Conservation (phyloP, 2,888 invertebrate species). For the Melinopterus prodromus region DNA sequence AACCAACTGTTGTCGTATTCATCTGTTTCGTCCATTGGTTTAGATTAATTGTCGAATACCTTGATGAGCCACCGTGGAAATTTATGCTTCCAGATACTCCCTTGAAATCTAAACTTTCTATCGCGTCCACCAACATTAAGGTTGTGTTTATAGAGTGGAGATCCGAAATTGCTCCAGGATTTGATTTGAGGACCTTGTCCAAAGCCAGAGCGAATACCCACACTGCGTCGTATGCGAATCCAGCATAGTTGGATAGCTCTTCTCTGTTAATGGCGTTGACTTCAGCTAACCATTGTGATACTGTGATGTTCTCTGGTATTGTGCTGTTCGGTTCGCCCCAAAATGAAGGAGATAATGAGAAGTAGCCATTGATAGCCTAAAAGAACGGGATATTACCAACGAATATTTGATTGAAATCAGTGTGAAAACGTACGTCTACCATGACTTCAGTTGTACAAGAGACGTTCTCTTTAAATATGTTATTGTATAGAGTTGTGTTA, state of each 20-base stretch:
- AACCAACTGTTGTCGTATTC: conserved; percentile 64
- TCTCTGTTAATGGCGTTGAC: conserved; percentile 51
- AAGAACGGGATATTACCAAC: conserved; percentile 21
- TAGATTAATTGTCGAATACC: conserved; percentile 69
- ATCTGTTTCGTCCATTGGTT: conserved; percentile 66
- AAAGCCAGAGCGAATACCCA: conserved; percentile 82
- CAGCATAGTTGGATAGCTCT: conserved; percentile 69
- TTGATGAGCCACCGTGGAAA: conserved; percentile 74
- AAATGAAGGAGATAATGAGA: conserved; percentile 73
- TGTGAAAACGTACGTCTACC: conserved; percentile 58
- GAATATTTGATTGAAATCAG: background rate
- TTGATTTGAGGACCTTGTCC: conserved; percentile 68
- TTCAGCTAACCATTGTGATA: conserved; percentile 68
- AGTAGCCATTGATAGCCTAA: conserved; percentile 76
- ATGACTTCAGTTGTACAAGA: conserved; percentile 71
- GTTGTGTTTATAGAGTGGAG: conserved; percentile 64
- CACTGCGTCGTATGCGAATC: conserved; percentile 83
- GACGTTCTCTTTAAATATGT: conserved; percentile 55
- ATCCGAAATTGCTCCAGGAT: conserved; percentile 66
- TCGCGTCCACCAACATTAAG: conserved; percentile 68
- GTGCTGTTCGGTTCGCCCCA: conserved; percentile 68
- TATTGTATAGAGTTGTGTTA: conserved; percentile 65
- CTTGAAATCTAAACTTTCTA: conserved; percentile 72
- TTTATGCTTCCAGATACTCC: conserved; percentile 79
- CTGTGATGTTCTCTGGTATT: conserved; percentile 72